Conservation (phyloP, 2,888 invertebrate genomes). For the Lissonota sp. region DNA sequence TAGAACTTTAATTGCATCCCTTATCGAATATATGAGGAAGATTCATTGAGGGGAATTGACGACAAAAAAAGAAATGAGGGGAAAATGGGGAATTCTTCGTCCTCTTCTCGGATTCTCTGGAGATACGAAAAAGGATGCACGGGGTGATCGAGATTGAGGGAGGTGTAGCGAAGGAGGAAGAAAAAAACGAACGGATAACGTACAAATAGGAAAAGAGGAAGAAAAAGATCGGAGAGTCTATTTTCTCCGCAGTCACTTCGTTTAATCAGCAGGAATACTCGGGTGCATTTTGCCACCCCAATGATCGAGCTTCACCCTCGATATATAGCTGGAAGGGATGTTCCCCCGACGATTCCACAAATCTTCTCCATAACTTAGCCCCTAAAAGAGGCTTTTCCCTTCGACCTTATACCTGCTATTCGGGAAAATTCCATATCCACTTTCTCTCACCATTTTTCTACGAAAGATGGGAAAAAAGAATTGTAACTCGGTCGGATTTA, state of each 20-base stretch:
- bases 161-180: not conserved
- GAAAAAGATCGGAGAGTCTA: conserved; percentile 43
- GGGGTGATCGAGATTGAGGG: not conserved
- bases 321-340: conserved; percentile 21
- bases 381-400: not conserved
- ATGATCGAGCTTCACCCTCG: conserved; percentile 33
- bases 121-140: not conserved
- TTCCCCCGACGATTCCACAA: conserved; percentile 21
- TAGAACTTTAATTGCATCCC: conserved; percentile 38
- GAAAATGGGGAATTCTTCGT: not conserved
- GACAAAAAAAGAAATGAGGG: not conserved
- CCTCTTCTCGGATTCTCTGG: no score
- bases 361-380: conserved; percentile 20
- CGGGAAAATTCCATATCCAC: conserved; percentile 26
- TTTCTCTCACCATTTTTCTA: conserved; percentile 7
- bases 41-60: conserved; percentile 8
- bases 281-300: conserved; percentile 46
- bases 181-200: not conserved
- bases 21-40: conserved; percentile 8
- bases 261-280: conserved; percentile 47
- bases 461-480: no score
- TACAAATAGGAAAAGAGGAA: conserved; percentile 17
- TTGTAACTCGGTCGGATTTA: conserved; percentile 26
- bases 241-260: conserved; percentile 53
- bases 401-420: conserved; percentile 19